These are phyloP conservation scores for Gobio occitaniae DNA, from an alignment of 2,797 vertebrate species.

Conservation along the genomic window DNA sequence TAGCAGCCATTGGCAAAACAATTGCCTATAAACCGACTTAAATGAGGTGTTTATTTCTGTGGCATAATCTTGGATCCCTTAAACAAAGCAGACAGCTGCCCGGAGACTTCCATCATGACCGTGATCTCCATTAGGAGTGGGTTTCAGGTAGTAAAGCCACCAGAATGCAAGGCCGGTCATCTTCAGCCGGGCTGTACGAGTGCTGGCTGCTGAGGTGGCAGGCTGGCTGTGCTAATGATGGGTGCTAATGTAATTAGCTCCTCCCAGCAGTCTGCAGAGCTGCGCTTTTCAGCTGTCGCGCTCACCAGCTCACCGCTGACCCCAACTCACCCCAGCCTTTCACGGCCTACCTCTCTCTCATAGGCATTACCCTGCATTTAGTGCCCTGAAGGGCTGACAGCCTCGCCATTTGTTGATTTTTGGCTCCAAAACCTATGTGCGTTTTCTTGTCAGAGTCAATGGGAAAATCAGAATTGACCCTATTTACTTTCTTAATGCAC, in stretches of 20 bases:
- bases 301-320: constrained; percentile 60
- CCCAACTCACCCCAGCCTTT: constrained; percentile 63
- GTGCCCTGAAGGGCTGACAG: constrained; percentile 48
- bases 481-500: constrained; percentile 24
- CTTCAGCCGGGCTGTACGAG: constrained; percentile 39
- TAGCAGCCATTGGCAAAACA: neutral
- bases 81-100: constrained; percentile 20
- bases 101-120: constrained; percentile 28
- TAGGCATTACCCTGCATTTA: constrained; percentile 59
- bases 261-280: constrained; percentile 70
- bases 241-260: constrained; percentile 79
- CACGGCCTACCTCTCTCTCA: constrained; percentile 57
- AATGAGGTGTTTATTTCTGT: constrained; percentile 31
- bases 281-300: constrained; percentile 62
- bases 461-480: constrained; percentile 4
- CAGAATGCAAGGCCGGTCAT: constrained; percentile 27
- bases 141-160: constrained; percentile 27
- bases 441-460: constrained; percentile 36
- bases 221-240: constrained; percentile 77
- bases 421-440: constrained; percentile 25
- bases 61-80: constrained; percentile 38
- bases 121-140: constrained; percentile 28
- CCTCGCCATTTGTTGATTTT: constrained; percentile 41
- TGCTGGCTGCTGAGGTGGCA: constrained; percentile 71
- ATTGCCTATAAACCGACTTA: neutral